These are phyloP conservation scores for Enchytraeus crypticus DNA, from an alignment of 2,888 invertebrate genomes.

Conservation along the genomic window DNA sequence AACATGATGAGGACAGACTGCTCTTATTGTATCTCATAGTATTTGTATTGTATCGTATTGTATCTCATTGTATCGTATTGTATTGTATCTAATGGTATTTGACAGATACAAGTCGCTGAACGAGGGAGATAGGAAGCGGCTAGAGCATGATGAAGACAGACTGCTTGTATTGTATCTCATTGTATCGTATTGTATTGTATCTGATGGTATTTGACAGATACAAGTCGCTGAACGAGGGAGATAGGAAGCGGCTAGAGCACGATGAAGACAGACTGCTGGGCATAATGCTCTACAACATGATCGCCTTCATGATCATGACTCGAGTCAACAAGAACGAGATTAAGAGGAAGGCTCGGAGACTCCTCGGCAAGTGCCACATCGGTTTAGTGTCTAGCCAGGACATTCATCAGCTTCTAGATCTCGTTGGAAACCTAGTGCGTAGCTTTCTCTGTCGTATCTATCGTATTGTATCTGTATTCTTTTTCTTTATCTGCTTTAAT, in stretches of 20 bases:
- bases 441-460: slow-evolving; percentile 89
- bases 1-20: slow-evolving; percentile 93
- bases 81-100: too few species aligned
- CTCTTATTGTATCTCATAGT: too few species aligned
- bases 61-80: too few species aligned
- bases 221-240: slow-evolving; percentile 72
- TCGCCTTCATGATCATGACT: slow-evolving; percentile 88
- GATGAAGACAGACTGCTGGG: slow-evolving; percentile 93
- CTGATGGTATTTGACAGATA: too few species aligned
- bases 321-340: slow-evolving; percentile 68
- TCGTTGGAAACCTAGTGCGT: slow-evolving; percentile 86
- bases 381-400: slow-evolving; percentile 94
- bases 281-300: slow-evolving; percentile 89
- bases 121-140: slow-evolving; percentile 66
- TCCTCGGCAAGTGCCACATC: slow-evolving; percentile 96
- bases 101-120: slow-evolving; percentile 79
- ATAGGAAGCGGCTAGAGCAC: slow-evolving; percentile 79
- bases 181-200: too few species aligned
- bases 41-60: too few species aligned
- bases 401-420: slow-evolving; percentile 89
- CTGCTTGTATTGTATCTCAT: too few species aligned
- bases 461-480: too few species aligned
- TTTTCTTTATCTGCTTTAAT: too few species aligned
- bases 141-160: slow-evolving; percentile 96
- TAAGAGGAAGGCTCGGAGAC: slow-evolving; percentile 59